These are phyloP conservation scores for Formica selysi DNA, from an alignment of 1,140 invertebrate genomes.

Conservation along the genomic window DNA sequence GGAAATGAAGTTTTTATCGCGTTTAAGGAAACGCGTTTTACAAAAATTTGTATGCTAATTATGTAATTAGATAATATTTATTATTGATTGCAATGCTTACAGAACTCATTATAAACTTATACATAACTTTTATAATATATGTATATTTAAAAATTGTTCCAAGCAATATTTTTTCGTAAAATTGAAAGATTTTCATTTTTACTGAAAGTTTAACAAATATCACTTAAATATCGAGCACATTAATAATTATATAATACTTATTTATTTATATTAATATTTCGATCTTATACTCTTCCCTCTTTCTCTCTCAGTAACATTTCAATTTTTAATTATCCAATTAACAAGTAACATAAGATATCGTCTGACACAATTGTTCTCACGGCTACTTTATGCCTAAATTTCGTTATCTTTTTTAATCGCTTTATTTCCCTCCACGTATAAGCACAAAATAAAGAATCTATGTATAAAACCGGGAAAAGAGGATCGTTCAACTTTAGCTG, in stretches of 20 bases:
- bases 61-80: slow-evolving; percentile 10
- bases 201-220: background rate
- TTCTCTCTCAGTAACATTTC: background rate
- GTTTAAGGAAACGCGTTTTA: too few relatives aligned
- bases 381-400: background rate
- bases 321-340: background rate
- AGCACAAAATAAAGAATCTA: background rate
- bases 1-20: too few relatives aligned
- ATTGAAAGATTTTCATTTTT: background rate
- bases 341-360: too few relatives aligned
- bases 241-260: background rate
- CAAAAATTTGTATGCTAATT: too few relatives aligned
- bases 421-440: background rate
- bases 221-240: background rate
- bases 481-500: background rate
- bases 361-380: too few relatives aligned
- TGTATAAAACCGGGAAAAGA: background rate
- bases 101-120: background rate
- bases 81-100: background rate
- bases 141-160: background rate
- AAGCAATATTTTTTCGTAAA: background rate
- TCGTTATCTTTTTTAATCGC: background rate
- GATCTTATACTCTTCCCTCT: too few relatives aligned
- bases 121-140: too few relatives aligned
- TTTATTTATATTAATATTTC: background rate